phyloP scores from a whole-genome alignment of 2,797 vertebrate species.

The Rhodeus uyekii region DNA sequence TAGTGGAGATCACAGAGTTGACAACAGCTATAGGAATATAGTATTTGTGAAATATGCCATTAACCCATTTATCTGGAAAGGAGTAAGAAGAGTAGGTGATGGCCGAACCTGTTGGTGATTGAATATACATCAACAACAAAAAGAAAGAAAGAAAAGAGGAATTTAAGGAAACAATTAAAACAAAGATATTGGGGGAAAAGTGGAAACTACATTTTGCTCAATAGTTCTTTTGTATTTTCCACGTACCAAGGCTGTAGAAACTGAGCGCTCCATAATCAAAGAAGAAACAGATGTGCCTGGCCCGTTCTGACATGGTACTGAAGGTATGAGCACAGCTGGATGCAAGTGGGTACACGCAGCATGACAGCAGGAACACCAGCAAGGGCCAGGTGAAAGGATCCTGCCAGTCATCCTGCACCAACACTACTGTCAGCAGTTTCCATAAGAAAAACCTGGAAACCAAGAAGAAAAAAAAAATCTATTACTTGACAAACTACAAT shows the following conservation, averaged over 20 bases:
- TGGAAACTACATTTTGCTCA: neutral
- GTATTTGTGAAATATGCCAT: slow-evolving; percentile 78
- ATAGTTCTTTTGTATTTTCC: neutral
- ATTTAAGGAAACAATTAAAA: neutral
- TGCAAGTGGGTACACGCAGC: slow-evolving; percentile 87
- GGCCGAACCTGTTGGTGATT: slow-evolving; percentile 80
- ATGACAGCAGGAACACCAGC: slow-evolving; percentile 83
- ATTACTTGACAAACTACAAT: neutral
- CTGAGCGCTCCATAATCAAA: slow-evolving; percentile 91
- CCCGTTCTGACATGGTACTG: slow-evolving; percentile 85
- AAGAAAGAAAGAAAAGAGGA: neutral
- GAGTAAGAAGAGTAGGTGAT: slow-evolving; percentile 86
- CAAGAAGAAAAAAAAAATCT: slow-evolving; percentile 65
- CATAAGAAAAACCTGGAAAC: slow-evolving; percentile 93
- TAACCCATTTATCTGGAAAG: slow-evolving; percentile 84
- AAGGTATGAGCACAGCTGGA: slow-evolving; percentile 94
- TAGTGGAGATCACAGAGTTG: slow-evolving; percentile 81
- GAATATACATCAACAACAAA: slow-evolving; percentile 8
- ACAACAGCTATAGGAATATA: slow-evolving; percentile 79
- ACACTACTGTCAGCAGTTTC: slow-evolving; percentile 76
- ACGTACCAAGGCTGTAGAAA: slow-evolving; percentile 87
- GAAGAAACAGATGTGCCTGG: slow-evolving; percentile 92
- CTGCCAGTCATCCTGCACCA: slow-evolving; percentile 69
- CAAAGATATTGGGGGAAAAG: neutral
- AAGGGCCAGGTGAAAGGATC: slow-evolving; percentile 86